Evolutionary conservation across 1,140 invertebrate species (phyloP), one percentile per base, ranked within the genome.

Genomic region (Pseudomyrmex concolor): DNA sequence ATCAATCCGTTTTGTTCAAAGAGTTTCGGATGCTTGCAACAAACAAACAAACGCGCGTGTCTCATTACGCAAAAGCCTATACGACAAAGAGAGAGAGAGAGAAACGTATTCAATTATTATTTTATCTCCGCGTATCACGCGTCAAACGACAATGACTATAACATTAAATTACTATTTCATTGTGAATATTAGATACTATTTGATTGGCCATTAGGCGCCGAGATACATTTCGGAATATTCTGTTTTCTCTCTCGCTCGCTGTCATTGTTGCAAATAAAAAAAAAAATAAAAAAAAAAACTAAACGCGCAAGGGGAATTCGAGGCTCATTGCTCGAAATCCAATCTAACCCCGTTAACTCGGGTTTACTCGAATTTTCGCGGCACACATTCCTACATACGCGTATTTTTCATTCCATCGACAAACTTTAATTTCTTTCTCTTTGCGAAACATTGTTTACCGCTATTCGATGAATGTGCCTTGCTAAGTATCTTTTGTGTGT

Each of bases 331-430:
- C n/a, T 59, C 43, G 66, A 80, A 80, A 80, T 80, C 43, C 66
- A 80, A 80, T 80, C 66, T 50, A 48, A 70, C 19, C 48, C 43
- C 48, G 22, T 48, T 80, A 80, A 71, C 43, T 71, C 34, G 48
- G 43, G 22, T 70, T 70, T 48, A 17, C 15, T 22, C 51, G 51
- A 48, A 59, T 59, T 59, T 60, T 59, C 66, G 48, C 2, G n/a
- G n/a, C n/a, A n/a, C 10, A 13, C 51, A 19, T 45, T 64, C 22
- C 12, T 25, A 45, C 51, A 66, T 5, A 34, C 54, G 4, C 25
- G 7, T 43, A 25, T 78, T 68, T 77, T 55, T 43, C 15, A 68
- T 45, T 7, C 15, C 10, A 15, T 34, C n/a, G 22, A 22, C 22
- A 59, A 80, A 80, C 50, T 70, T 15, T 59, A 50, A 71, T 80